Conservation (phyloP, 2,888 invertebrate genomes). For the Magallana nippona region DNA sequence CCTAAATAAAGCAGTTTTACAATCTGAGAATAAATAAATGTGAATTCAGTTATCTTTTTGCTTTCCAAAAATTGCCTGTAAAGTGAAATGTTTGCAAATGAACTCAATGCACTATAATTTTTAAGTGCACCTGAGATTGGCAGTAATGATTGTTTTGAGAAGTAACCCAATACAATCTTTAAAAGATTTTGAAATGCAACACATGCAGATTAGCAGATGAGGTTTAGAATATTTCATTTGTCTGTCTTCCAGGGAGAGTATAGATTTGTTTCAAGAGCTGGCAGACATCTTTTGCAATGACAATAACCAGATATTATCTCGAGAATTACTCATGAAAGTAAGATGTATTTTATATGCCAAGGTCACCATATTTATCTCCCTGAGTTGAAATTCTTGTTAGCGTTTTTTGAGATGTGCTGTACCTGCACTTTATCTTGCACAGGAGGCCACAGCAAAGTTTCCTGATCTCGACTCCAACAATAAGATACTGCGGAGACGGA, state of each 20-base stretch:
- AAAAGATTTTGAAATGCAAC: background rate
- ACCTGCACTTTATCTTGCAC: slow-evolving; percentile 43
- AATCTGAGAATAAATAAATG: background rate
- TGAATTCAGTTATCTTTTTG: background rate
- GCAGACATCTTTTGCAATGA: slow-evolving; percentile 98
- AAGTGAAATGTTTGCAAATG: background rate
- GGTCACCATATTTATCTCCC: background rate
- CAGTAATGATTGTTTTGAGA: slow-evolving; percentile 5
- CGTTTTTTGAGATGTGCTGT: slow-evolving; percentile 3
- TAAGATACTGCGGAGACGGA: slow-evolving; percentile 72
- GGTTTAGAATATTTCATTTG: background rate
- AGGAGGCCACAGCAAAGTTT: slow-evolving; percentile 96
- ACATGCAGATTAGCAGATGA: slow-evolving; percentile 11
- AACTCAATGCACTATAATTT: background rate
- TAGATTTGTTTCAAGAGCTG: slow-evolving; percentile 94
- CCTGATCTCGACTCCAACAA: slow-evolving; percentile 84
- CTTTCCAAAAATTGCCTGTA: background rate
- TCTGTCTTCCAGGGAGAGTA: slow-evolving; percentile 81
- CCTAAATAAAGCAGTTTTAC: background rate
- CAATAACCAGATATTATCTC: slow-evolving; percentile 96
- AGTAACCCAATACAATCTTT: slow-evolving; percentile 6
- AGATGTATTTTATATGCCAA: slow-evolving; percentile 32
- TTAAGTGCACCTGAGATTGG: background rate
- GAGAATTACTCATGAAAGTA: slow-evolving; percentile 95
- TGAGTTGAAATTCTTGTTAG: slow-evolving; percentile 4